Conservation (phyloP, 1,140 invertebrate species). For the Trissolcus basalis region DNA sequence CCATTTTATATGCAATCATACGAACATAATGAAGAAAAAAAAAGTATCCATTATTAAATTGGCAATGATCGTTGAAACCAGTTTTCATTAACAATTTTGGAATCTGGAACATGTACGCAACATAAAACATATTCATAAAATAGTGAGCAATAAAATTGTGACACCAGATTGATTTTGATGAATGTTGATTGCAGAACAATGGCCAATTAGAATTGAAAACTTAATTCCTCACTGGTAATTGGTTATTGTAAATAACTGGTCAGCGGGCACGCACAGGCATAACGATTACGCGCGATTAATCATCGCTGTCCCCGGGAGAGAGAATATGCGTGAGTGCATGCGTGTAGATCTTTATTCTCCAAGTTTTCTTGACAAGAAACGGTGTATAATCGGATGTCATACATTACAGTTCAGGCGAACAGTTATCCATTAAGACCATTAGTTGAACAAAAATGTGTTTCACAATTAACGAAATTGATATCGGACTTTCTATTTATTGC, state of each 20-base stretch:
- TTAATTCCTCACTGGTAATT: constrained; percentile 42
- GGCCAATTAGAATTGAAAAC: constrained; percentile 37
- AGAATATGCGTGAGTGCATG: constrained; percentile 16
- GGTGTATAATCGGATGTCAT: constrained; percentile 35
- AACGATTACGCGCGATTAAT: constrained; percentile 41
- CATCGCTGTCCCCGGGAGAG: constrained; percentile 3
- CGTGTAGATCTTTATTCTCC: constrained; percentile 35
- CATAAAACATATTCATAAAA: no score
- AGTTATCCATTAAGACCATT: constrained; percentile 43
- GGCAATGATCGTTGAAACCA: no score
- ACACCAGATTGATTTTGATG: constrained; percentile 29
- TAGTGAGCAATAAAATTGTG: no score
- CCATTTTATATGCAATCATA: no score
- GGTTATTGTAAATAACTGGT: constrained; percentile 37
- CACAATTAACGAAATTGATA: constrained; percentile 74
- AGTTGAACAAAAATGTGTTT: constrained; percentile 59
- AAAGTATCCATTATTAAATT: no score
- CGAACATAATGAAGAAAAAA: no score
- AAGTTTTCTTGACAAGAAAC: constrained; percentile 25
- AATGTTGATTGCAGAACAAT: constrained; percentile 14
- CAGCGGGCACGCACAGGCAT: constrained; percentile 8
- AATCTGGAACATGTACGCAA: no score
- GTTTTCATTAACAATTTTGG: no score
- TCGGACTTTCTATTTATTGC: constrained; percentile 67
- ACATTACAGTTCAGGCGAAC: constrained; percentile 37